A percentile compares a stretch with the other conserved stretches of the same genome.
Evolutionary conservation across 2,797 vertebrate species (phyloP).

Genomic region (Falco concolor): DNA sequence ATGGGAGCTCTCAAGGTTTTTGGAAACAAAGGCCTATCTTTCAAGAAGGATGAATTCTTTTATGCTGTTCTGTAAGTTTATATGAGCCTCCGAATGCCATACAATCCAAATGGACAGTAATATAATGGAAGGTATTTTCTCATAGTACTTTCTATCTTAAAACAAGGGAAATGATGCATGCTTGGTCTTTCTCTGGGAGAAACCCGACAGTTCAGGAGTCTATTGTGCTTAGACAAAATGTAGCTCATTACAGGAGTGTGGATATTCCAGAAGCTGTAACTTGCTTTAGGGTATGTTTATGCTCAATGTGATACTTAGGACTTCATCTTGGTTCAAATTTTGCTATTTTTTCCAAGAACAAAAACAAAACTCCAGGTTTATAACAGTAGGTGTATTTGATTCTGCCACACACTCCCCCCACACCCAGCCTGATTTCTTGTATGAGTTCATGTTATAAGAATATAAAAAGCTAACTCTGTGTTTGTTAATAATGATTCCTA

Average conservation of each 20-base stretch:
- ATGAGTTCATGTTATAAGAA: not conserved
- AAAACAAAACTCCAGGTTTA: not conserved
- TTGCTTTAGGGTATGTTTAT: not conserved
- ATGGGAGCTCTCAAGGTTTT: slow-evolving; percentile 20
- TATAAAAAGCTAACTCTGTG: not conserved
- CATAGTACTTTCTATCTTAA: not conserved
- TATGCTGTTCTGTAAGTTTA: not conserved
- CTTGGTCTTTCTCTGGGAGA: not conserved
- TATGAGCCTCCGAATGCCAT: not conserved
- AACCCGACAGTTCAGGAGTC: not conserved
- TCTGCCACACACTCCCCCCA: too few relatives aligned
- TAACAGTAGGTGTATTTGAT: not conserved
- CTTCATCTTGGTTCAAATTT: not conserved
- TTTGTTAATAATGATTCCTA: not conserved
- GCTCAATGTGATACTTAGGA: not conserved
- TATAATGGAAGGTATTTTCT: not conserved
- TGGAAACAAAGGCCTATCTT: not conserved
- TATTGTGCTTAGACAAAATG: not conserved
- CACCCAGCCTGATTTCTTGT: not conserved
- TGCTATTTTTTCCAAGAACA: not conserved
- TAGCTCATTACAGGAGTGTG: not conserved
- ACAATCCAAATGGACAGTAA: not conserved
- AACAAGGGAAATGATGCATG: not conserved
- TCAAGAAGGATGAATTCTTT: not conserved
- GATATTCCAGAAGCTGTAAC: not conserved